These are phyloP conservation scores for Leucophenga montana DNA, from an alignment of 2,888 invertebrate species.

Conservation along the genomic window DNA sequence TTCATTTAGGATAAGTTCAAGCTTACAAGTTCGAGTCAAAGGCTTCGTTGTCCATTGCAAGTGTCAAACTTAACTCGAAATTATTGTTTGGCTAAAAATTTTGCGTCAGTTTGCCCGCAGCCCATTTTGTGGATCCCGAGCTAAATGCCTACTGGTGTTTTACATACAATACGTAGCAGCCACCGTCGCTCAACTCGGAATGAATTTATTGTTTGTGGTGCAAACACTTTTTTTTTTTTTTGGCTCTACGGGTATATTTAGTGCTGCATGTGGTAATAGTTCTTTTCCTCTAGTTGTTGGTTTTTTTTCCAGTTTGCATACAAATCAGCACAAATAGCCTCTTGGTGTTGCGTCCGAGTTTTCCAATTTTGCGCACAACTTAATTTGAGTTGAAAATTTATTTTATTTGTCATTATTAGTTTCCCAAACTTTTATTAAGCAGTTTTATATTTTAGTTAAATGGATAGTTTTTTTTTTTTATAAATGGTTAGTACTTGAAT, in stretches of 20 bases:
- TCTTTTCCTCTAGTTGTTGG: background rate
- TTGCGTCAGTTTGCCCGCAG: background rate
- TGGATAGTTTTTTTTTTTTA: no score
- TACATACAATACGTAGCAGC: background rate
- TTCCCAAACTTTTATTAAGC: background rate
- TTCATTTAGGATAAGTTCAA: no score
- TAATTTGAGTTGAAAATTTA: constrained; percentile 60
- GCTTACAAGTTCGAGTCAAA: no score
- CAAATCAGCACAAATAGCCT: constrained; percentile 5
- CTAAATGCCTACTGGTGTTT: background rate
- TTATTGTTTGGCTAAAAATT: constrained; percentile 67
- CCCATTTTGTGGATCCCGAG: background rate
- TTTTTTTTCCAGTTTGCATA: background rate
- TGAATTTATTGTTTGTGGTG: constrained; percentile 28
- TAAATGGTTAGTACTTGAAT: no score
- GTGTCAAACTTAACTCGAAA: constrained; percentile 69
- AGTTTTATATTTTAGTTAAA: no score
- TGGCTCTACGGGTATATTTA: background rate
- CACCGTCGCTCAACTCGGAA: background rate
- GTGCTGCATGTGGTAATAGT: background rate
- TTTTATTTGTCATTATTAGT: background rate
- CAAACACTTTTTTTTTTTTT: background rate
- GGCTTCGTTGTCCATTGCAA: constrained; percentile 56
- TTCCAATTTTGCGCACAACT: constrained; percentile 58
- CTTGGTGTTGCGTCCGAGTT: constrained; percentile 43